These are phyloP conservation scores for Chrysodeixis includens DNA, from an alignment of 2,888 invertebrate species.

Conservation along the genomic window DNA sequence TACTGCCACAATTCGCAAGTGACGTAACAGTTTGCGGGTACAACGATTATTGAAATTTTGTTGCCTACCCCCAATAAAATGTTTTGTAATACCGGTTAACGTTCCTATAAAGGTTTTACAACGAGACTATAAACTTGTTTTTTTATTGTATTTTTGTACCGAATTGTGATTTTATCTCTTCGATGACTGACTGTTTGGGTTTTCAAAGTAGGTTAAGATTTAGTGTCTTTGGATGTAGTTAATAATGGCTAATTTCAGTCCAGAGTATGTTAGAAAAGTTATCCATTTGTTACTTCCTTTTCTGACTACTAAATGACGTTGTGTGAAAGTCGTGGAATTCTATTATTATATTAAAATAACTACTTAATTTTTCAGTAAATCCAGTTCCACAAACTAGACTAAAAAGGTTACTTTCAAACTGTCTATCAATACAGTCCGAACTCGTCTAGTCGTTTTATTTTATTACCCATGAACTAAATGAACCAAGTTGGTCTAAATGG, in stretches of 20 bases:
- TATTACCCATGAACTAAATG: slow-evolving; percentile 34
- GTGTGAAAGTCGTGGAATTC: too few species aligned
- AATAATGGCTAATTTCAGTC: too few species aligned
- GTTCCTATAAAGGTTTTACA: slow-evolving; percentile 45
- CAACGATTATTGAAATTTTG: slow-evolving; percentile 56
- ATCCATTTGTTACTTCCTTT: too few species aligned
- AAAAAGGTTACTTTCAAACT: background rate
- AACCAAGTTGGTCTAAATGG: slow-evolving; percentile 35
- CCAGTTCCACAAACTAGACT: too few species aligned
- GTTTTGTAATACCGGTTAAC: slow-evolving; percentile 49
- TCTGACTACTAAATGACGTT: too few species aligned
- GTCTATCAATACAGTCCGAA: slow-evolving; percentile 13
- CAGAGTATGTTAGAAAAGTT: too few species aligned
- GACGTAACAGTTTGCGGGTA: slow-evolving; percentile 40
- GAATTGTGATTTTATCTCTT: slow-evolving; percentile 40
- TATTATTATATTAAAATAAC: too few species aligned
- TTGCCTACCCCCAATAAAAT: slow-evolving; percentile 54
- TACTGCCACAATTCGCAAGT: slow-evolving; percentile 27
- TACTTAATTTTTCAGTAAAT: too few species aligned
- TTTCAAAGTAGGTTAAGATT: slow-evolving; percentile 2
- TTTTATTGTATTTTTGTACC: slow-evolving; percentile 33
- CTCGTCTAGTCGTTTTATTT: slow-evolving; percentile 37
- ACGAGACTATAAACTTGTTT: slow-evolving; percentile 41
- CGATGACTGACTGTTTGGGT: slow-evolving; percentile 21
- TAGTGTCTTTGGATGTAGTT: background rate